Percentiles rank a stretch among this genome's conserved stretches.
Evolutionary conservation across 1,140 invertebrate genomes (phyloP).

Genomic region (Laupala kohalensis): DNA sequence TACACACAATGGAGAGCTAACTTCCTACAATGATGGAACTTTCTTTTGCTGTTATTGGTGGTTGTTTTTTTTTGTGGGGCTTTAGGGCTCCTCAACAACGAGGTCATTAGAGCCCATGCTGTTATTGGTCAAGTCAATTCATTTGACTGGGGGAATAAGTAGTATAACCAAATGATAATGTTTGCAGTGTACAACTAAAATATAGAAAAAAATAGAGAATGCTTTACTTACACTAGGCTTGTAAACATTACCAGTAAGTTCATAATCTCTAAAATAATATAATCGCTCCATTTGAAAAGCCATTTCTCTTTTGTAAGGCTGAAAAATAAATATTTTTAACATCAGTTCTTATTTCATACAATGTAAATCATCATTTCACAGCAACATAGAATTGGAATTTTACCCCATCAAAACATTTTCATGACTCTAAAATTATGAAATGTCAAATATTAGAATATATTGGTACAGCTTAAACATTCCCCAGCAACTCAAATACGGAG

Average conservation of each 20-base stretch:
- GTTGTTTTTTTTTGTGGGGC: too few species aligned
- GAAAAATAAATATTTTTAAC: neutral
- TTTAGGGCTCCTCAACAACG: too few species aligned
- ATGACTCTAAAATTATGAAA: neutral
- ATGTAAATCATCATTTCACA: neutral
- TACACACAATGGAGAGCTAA: too few species aligned
- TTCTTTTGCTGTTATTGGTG: too few species aligned
- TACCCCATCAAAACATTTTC: neutral
- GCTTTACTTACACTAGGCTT: conserved; percentile 33
- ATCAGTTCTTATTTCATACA: neutral
- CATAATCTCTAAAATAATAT: conserved; percentile 35
- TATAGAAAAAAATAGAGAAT: conserved; percentile 16
- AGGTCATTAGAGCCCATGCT: too few species aligned
- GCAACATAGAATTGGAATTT: neutral
- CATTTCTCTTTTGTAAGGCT: conserved; percentile 17
- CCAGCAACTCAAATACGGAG: too few species aligned
- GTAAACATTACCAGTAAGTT: conserved; percentile 37
- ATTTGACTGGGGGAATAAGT: too few species aligned
- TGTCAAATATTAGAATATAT: neutral
- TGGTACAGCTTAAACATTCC: neutral
- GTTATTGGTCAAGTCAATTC: too few species aligned
- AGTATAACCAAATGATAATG: too few species aligned
- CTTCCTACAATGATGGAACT: too few species aligned
- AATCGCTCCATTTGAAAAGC: conserved; percentile 33
- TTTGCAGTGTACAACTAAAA: neutral